Evolutionary conservation across 2,888 invertebrate species (phyloP), one percentile per base, ranked within the genome.

Genomic region (Cremastinae sp.): DNA sequence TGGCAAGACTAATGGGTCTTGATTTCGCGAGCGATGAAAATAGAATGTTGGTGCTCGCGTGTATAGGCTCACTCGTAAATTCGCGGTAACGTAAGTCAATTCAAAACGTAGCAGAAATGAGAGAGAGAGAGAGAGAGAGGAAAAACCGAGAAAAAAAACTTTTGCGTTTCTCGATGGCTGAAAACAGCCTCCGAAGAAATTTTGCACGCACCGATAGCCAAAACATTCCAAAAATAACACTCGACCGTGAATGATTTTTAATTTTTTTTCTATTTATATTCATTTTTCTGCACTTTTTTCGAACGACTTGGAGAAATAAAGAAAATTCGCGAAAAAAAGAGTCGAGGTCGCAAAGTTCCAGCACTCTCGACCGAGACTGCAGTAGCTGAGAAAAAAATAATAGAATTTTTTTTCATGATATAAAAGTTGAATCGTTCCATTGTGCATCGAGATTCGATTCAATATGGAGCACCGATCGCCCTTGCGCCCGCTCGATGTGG

Each of bases 401-500:
- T 28, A 5, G 28, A 5, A 28, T 3, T 28, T 28, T 28, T 28
- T 28, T 28, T 28, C 28, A 5, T 28, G 28, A 28, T 28, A 28
- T 28, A 28, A 3, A 61, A 47, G 12, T 14, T 61, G 47, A 61
- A 61, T 61, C 47, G 47, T 20, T 47, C 35, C 79, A 84, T 84
- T 85, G 84, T 85, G 79, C 74, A 59, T 78, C 47, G 68, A 71
- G 64, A 65, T 66, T 68, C 76, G 68, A 66, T 49, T 41, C 58
- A 53, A 45, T 66, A 18, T 65, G 37, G 55, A 66, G 43, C 49
- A 39, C 43, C 14, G 20, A 69, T 68, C 65, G 77, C 76, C 81
- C 53, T 55, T 76, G 2, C 16, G 43, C 58, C 69, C 72, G 73
- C 80, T 53, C 51, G 79, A 86, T 86, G 85, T 84, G 85, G 86